Conservation (phyloP, 2,888 invertebrate genomes). For the Lasioglossum calceatum region DNA sequence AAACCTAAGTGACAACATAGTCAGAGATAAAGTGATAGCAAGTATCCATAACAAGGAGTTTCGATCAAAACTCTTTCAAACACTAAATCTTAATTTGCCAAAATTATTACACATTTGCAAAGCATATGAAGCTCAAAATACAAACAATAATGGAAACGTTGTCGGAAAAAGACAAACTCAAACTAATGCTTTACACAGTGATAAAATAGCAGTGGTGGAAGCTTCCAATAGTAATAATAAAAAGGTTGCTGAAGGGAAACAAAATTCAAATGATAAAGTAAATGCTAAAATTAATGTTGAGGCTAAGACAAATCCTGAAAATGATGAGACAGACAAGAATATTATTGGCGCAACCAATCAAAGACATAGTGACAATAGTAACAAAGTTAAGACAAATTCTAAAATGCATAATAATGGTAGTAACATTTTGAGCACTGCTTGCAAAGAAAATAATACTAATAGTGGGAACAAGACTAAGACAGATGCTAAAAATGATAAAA, state of each 20-base stretch:
- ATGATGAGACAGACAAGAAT: not conserved
- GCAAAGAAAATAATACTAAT: not conserved
- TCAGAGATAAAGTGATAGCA: not conserved
- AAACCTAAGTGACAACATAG: not conserved
- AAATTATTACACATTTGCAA: not conserved
- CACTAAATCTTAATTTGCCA: not conserved
- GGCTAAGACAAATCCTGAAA: not conserved
- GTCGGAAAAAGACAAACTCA: not conserved
- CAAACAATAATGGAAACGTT: not conserved
- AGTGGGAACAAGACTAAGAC: not conserved
- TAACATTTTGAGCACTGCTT: not conserved
- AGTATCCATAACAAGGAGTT: not conserved
- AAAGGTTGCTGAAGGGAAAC: not conserved
- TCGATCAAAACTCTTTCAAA: not conserved
- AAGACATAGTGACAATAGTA: not conserved
- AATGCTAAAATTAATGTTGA: not conserved
- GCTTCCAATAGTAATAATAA: not conserved
- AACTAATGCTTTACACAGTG: not conserved
- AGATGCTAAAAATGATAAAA: not conserved
- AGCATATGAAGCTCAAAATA: not conserved
- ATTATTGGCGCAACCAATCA: not conserved
- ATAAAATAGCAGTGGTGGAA: not conserved
- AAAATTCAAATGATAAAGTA: not conserved
- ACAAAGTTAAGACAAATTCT: not conserved
- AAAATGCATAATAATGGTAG: not conserved